These are phyloP conservation scores for Chrysolina haemoptera DNA, from an alignment of 2,888 invertebrate species.

Conservation along the genomic window DNA sequence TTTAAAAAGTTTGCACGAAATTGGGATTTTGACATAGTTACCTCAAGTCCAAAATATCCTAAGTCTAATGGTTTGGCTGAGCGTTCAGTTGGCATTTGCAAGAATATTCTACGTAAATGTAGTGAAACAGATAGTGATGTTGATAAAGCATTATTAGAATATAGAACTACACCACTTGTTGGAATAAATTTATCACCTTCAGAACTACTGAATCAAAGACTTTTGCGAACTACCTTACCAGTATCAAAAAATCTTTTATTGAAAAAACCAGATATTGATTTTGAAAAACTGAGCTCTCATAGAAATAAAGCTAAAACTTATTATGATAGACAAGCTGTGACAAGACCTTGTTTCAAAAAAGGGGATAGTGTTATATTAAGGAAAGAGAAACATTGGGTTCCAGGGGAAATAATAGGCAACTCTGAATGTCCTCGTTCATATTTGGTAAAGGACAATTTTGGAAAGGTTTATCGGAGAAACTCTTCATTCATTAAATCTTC, in stretches of 20 bases:
- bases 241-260: slow-evolving; percentile 15
- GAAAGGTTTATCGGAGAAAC: background rate
- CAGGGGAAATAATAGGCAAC: background rate
- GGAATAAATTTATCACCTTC: slow-evolving; percentile 34
- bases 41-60: slow-evolving; percentile 39
- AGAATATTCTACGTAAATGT: slow-evolving; percentile 29
- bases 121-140: slow-evolving; percentile 31
- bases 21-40: slow-evolving; percentile 37
- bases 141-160: slow-evolving; percentile 31
- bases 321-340: background rate
- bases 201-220: slow-evolving; percentile 30
- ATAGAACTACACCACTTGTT: slow-evolving; percentile 43
- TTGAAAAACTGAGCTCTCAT: background rate
- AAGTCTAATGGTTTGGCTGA: slow-evolving; percentile 45
- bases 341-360: slow-evolving; percentile 4
- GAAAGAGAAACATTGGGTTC: background rate
- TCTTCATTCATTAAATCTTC: background rate
- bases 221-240: slow-evolving; percentile 34
- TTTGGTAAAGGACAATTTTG: background rate
- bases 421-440: background rate
- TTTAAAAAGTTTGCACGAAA: slow-evolving; percentile 34
- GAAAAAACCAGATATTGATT: slow-evolving; percentile 1
- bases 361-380: background rate
- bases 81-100: slow-evolving; percentile 24
- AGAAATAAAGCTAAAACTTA: background rate